Conservation (phyloP, 1,140 invertebrate genomes). For the Littorina saxatilis region DNA sequence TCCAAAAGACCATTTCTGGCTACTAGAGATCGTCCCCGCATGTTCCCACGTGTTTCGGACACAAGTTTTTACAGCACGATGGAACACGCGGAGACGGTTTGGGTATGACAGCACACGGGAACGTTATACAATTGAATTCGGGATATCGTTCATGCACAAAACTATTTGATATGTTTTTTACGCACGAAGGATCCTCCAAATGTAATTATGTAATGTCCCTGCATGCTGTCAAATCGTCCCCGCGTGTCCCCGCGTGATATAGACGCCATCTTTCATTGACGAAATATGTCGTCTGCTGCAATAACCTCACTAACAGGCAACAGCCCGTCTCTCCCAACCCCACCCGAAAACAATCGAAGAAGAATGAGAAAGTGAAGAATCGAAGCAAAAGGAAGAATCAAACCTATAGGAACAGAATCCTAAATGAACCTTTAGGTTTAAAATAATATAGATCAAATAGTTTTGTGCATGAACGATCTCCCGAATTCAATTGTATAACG, state of each 20-base stretch:
- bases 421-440: background rate
- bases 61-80: background rate
- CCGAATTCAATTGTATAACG: no score
- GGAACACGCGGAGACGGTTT: background rate
- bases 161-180: background rate
- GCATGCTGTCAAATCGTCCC: no score
- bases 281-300: no score
- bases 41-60: no score
- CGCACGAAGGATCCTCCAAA: no score
- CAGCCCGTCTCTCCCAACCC: background rate
- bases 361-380: background rate
- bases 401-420: background rate
- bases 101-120: background rate
- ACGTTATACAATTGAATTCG: no score
- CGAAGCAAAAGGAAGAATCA: background rate
- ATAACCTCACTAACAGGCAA: no score
- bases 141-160: background rate
- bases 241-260: no score
- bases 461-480: background rate
- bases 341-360: background rate
- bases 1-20: background rate
- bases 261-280: no score
- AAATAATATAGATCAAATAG: background rate
- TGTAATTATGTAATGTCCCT: no score
- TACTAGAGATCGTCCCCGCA: no score